Percentiles rank a stretch among this genome's conserved stretches.
Evolutionary conservation across 2,888 invertebrate genomes (phyloP).

Genomic region (Byasa hedistus): DNA sequence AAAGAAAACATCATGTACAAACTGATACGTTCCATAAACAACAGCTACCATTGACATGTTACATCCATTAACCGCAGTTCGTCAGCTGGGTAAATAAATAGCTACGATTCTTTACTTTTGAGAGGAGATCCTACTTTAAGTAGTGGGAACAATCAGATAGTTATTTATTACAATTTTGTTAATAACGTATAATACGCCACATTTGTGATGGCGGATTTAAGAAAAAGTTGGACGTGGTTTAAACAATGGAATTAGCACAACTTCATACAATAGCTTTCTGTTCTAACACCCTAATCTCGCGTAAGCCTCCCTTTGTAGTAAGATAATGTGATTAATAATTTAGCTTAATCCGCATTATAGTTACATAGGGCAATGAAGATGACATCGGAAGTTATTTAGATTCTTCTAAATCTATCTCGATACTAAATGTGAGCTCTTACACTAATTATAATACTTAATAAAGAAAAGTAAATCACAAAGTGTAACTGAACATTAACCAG

Average conservation of each 20-base stretch:
- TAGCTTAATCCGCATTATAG: background rate
- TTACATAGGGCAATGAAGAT: background rate
- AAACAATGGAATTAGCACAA: conserved; percentile 14
- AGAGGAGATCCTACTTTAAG: background rate
- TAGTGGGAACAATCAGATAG: background rate
- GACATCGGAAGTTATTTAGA: background rate
- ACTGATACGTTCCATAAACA: no score
- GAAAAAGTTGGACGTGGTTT: background rate
- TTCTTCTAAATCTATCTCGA: background rate
- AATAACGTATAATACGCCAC: background rate
- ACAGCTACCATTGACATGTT: no score
- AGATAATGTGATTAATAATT: conserved; percentile 24
- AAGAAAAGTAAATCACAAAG: no score
- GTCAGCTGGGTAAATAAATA: no score
- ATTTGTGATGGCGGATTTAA: background rate
- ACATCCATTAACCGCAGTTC: no score
- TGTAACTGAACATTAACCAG: no score
- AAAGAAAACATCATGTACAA: no score
- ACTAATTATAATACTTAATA: background rate
- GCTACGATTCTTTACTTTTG: background rate
- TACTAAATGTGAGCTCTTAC: background rate
- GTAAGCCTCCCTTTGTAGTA: conserved; percentile 27
- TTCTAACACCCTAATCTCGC: conserved; percentile 16
- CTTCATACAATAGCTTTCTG: conserved; percentile 24
- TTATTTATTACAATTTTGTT: background rate